These are phyloP conservation scores for Mamestra brassicae DNA, from an alignment of 2,888 invertebrate genomes.

Conservation along the genomic window DNA sequence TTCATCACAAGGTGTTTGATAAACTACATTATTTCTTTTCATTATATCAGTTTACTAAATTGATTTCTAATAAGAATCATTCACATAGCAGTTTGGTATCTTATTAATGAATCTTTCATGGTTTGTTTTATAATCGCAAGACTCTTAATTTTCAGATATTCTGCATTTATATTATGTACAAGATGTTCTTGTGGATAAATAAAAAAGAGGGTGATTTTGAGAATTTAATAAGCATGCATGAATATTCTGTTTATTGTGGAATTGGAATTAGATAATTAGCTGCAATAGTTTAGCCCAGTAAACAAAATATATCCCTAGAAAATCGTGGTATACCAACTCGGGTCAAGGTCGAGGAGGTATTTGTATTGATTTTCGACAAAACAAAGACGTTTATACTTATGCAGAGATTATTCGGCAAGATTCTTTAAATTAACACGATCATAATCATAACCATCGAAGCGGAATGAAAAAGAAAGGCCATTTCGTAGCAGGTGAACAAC, in stretches of 20 bases:
- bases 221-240: conserved; percentile 3
- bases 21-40: not conserved
- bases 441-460: conserved; percentile 89
- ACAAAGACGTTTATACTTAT: conserved; percentile 76
- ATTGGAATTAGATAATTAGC: not conserved
- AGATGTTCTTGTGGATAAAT: not conserved
- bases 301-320: conserved; percentile 35
- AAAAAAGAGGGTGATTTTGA: conserved; percentile 38
- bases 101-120: not conserved
- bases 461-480: conserved; percentile 91
- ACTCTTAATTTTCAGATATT: not conserved
- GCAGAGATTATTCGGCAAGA: conserved; percentile 75
- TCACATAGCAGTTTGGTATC: not conserved
- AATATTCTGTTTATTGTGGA: not conserved
- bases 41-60: conserved; percentile 5
- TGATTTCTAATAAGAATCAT: conserved; percentile 1
- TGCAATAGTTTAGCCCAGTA: not conserved
- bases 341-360: conserved; percentile 90
- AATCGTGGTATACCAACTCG: conserved; percentile 68
- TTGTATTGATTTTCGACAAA: conserved; percentile 90
- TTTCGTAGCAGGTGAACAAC: conserved; percentile 90
- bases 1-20: not conserved
- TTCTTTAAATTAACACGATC: conserved; percentile 83
- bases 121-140: not conserved
- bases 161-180: not conserved